A percentile compares a stretch with the other conserved stretches of the same genome.
Evolutionary conservation across 2,888 invertebrate genomes (phyloP).

Genomic region (Rhagonycha fulva): DNA sequence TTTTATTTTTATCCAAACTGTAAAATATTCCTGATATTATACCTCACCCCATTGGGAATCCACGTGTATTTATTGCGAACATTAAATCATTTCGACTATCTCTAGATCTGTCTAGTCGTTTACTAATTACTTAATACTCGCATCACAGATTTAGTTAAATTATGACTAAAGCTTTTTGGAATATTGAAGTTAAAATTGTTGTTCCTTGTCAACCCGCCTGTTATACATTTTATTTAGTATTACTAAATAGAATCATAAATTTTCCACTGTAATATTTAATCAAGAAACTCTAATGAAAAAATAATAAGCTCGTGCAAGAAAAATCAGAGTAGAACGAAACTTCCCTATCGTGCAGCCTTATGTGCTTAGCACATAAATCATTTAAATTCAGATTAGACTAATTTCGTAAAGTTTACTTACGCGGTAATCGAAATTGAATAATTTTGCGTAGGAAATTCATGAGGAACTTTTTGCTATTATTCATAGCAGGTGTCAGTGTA

Average conservation of each 20-base stretch:
- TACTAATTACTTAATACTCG: conserved; percentile 49
- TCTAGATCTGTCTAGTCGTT: conserved; percentile 48
- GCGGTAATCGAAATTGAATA: conserved; percentile 41
- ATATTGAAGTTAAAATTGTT: conserved; percentile 1
- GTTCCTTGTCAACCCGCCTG: neutral
- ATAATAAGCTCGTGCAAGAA: neutral
- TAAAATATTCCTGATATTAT: conserved; percentile 34
- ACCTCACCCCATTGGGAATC: conserved; percentile 41
- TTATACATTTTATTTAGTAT: neutral
- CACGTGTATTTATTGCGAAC: conserved; percentile 47
- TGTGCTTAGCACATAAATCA: conserved; percentile 34
- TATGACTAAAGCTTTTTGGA: conserved; percentile 2
- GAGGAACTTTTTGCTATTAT: conserved; percentile 38
- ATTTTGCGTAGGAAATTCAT: conserved; percentile 40
- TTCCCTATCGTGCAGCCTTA: neutral
- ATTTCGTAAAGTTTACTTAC: conserved; percentile 37
- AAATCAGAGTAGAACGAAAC: neutral
- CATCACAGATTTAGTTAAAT: conserved; percentile 14
- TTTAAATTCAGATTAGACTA: conserved; percentile 39
- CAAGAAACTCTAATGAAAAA: neutral
- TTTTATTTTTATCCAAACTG: conserved; percentile 6
- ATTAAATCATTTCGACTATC: conserved; percentile 48
- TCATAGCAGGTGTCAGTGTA: conserved; percentile 42
- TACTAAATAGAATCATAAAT: neutral
- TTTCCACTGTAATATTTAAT: neutral